Evolutionary conservation across 2,888 invertebrate species (phyloP), one percentile per base, ranked within the genome.

Genomic region (Clitarchus hookeri): DNA sequence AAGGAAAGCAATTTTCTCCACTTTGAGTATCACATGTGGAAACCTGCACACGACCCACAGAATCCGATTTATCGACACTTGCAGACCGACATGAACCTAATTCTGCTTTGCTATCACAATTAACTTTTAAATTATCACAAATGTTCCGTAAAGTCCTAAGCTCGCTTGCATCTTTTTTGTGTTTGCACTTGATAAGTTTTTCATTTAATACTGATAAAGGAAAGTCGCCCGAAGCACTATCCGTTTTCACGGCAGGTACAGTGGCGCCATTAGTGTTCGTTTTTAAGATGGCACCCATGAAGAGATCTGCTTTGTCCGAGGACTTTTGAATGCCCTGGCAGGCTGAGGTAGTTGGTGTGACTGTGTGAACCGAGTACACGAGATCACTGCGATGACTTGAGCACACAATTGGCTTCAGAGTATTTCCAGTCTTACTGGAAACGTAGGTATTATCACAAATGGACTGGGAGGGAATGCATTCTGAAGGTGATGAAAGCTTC

Each of bases 271-370:
- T 82, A 82, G 25, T 8, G 88, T 92, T 92, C 85, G 93, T 92
- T 53, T 93, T 91, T 89, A 94, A 91, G 88, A 94, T 94, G 85
- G 94, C 94, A 88, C 93, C 93, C 86, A 94, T 89, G 87, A 94
- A 89, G 85, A 93, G 90, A 89, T 94, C 93, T 25, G 93, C 93
- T 88, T 93, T 93, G 89, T 92, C 93, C 26, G 90, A 89, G 12
- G 44, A 44, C 53, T 77, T 84, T 36, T 82, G 23, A 25, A 19
- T 54, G 79, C 54, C 19, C 48, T n/a, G 54, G 44, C 48, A 77
- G 26, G 85, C 25, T 85, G 87, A 87, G 85, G 87, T 87, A 87
- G 87, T 84, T 84, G 87, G 79, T 84, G 84, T 80, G 80, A 84
- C 78, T 80, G 80, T 84, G 80, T 80, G 85, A 83, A 85, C 83